A percentile compares a stretch with the other conserved stretches of the same genome.
Evolutionary conservation across 2,797 vertebrate species (phyloP).

Genomic region (Rhynchonycteris naso): DNA sequence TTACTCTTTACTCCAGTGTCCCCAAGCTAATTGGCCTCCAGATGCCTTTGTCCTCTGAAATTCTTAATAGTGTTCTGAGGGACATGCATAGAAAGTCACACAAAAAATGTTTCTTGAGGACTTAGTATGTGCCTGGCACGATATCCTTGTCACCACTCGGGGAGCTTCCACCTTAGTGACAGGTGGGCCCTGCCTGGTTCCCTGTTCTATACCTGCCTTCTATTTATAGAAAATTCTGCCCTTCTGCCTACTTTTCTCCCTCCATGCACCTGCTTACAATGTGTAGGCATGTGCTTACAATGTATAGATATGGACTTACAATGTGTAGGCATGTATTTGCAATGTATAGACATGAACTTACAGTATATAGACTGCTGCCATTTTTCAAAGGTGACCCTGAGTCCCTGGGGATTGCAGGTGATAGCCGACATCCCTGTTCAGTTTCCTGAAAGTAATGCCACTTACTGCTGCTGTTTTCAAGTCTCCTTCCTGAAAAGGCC

Average conservation of each 20-base stretch:
- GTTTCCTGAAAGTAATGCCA: neutral
- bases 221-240: neutral
- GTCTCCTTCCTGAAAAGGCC: neutral
- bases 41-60: neutral
- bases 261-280: neutral
- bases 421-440: rapidly evolving
- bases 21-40: neutral
- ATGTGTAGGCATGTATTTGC: neutral
- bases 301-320: neutral
- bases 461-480: too few species aligned
- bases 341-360: neutral
- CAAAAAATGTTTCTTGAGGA: neutral
- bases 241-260: neutral
- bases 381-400: neutral
- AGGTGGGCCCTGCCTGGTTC: neutral
- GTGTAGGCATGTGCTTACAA: neutral
- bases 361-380: too few species aligned
- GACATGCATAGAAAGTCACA: neutral
- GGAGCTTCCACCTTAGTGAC: too few species aligned
- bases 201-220: neutral
- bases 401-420: too few species aligned
- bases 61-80: neutral
- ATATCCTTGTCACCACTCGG: rapidly evolving
- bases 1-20: neutral
- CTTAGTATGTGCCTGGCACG: neutral